A percentile compares a stretch with the other conserved stretches of the same genome.
Evolutionary conservation across 2,797 vertebrate species (phyloP).

Genomic region (Hephaestus fuliginosus): DNA sequence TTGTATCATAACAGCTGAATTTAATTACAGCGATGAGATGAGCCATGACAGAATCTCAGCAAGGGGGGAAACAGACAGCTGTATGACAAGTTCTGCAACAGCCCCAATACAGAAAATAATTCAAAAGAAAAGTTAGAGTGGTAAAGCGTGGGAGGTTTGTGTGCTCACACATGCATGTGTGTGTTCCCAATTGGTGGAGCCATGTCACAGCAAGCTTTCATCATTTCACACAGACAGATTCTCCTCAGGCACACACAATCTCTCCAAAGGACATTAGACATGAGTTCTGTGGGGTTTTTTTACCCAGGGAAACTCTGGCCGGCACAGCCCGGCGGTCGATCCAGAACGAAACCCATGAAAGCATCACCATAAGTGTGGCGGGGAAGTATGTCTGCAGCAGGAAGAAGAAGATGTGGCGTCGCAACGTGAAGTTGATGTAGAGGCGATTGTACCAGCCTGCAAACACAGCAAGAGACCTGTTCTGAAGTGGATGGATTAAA

Average conservation of each 20-base stretch:
- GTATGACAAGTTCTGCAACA: conserved; percentile 30
- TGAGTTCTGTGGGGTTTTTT: conserved; percentile 44
- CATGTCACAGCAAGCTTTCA: conserved; percentile 51
- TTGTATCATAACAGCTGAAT: conserved; percentile 5
- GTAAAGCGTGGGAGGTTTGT: conserved; percentile 34
- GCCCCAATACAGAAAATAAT: conserved; percentile 50
- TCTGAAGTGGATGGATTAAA: neutral
- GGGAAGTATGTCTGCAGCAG: conserved; percentile 97
- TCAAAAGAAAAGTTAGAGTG: conserved; percentile 40
- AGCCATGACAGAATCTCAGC: conserved; percentile 22
- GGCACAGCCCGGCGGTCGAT: conserved; percentile 96
- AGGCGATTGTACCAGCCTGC: conserved; percentile 98
- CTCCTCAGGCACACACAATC: conserved; percentile 30
- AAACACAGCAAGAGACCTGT: conserved; percentile 32
- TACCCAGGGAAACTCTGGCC: conserved; percentile 95
- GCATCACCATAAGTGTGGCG: conserved; percentile 95
- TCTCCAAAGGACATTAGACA: conserved; percentile 48
- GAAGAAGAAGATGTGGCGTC: conserved; percentile 98
- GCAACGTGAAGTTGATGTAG: conserved; percentile 96
- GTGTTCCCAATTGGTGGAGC: conserved; percentile 35
- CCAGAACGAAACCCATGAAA: conserved; percentile 99
- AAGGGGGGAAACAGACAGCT: conserved; percentile 17
- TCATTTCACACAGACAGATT: conserved; percentile 52
- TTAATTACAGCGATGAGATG: conserved; percentile 25
- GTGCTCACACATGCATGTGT: conserved; percentile 35